Evolutionary conservation across 1,140 invertebrate species (phyloP).

Genomic region (fruit fly (Drosophila melanogaster)): Release_6_plus_ISO1_MT NT_033779.5:11243501-11244000

Average conservation of each 20-base stretch:
- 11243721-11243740: slow-evolving; percentile 25
- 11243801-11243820: slow-evolving; percentile 15
- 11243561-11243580: too few species aligned
- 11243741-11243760: slow-evolving; percentile 80
- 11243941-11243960: slow-evolving; percentile 45
- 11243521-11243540: slow-evolving; percentile 52
- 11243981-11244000: neutral
- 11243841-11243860: slow-evolving; percentile 49
- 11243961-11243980: slow-evolving; percentile 61
- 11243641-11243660: slow-evolving; percentile 77
- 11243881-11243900: slow-evolving; percentile 30
- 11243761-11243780: slow-evolving; percentile 84
- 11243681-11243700: slow-evolving; percentile 83
- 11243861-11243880: slow-evolving; percentile 50
- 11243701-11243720: slow-evolving; percentile 65
- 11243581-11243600: neutral
- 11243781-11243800: slow-evolving; percentile 72
- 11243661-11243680: slow-evolving; percentile 84
- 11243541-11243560: slow-evolving; percentile 10
- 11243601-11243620: slow-evolving; percentile 76
- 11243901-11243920: slow-evolving; percentile 57
- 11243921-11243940: slow-evolving; percentile 54
- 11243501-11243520: slow-evolving; percentile 72
- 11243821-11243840: slow-evolving; percentile 32
- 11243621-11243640: slow-evolving; percentile 61